These are phyloP conservation scores for Pygoscelis antarcticus DNA, from an alignment of 2,113 vertebrate species.

Conservation along the genomic window DNA sequence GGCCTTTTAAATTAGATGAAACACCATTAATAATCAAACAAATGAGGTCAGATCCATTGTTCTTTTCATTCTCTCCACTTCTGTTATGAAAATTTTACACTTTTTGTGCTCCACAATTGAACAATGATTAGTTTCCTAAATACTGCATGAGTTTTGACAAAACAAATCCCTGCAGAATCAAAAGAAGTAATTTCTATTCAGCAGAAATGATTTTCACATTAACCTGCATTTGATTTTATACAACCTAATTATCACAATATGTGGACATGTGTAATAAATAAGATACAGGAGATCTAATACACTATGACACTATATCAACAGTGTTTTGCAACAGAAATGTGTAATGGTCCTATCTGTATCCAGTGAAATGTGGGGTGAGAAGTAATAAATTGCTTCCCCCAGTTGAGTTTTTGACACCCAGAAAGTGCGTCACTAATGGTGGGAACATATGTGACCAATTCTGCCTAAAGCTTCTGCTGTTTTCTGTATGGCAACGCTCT, in stretches of 20 bases:
- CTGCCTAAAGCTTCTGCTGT: background rate
- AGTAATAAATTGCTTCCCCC: background rate
- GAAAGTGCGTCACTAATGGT: background rate
- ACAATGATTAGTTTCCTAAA: slow-evolving; percentile 80
- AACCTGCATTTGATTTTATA: slow-evolving; percentile 63
- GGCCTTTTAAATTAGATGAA: slow-evolving; percentile 57
- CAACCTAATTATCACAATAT: slow-evolving; percentile 74
- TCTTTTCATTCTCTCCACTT: slow-evolving; percentile 64
- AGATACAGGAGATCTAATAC: slow-evolving; percentile 16
- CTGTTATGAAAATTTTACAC: slow-evolving; percentile 76
- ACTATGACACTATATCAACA: background rate
- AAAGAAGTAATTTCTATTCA: slow-evolving; percentile 77
- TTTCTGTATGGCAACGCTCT: background rate
- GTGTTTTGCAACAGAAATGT: background rate
- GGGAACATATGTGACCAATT: fast-evolving
- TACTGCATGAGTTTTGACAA: slow-evolving; percentile 79
- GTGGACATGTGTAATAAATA: slow-evolving; percentile 72
- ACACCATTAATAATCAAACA: slow-evolving; percentile 71
- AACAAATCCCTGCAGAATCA: slow-evolving; percentile 75
- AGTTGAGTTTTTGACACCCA: background rate
- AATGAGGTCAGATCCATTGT: slow-evolving; percentile 66
- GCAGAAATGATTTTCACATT: slow-evolving; percentile 72
- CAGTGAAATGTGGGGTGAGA: background rate
- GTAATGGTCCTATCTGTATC: background rate
- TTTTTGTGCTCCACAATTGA: slow-evolving; percentile 72